Conservation (phyloP, 2,888 invertebrate species). For the Volucella inflata region DNA sequence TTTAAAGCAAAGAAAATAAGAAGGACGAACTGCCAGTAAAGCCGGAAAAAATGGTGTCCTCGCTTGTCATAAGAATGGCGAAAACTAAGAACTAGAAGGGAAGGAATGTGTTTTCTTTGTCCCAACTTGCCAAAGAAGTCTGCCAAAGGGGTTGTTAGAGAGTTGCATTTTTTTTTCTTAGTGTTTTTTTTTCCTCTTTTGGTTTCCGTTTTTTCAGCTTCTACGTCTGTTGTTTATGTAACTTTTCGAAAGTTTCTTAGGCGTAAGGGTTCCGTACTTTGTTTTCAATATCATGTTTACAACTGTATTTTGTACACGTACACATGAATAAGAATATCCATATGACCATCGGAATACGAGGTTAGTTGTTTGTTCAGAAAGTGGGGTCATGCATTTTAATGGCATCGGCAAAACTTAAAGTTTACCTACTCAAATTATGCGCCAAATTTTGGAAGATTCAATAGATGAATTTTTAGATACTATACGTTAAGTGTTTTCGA, state of each 20-base stretch:
- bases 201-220: neutral
- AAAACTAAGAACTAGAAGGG: constrained; percentile 46
- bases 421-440: constrained; percentile 38
- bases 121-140: constrained; percentile 66
- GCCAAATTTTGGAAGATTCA: neutral
- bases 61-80: constrained; percentile 71
- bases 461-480: neutral
- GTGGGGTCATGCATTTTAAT: constrained; percentile 55
- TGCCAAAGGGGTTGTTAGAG: constrained; percentile 38
- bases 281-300: constrained; percentile 76
- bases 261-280: constrained; percentile 64
- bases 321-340: constrained; percentile 9
- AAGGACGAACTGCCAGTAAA: constrained; percentile 56
- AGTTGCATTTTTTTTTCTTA: constrained; percentile 37
- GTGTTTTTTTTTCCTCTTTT: constrained; percentile 6
- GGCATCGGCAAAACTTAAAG: constrained; percentile 29
- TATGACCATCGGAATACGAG: constrained; percentile 16
- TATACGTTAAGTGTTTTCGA: too few relatives aligned
- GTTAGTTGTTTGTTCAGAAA: constrained; percentile 46
- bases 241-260: constrained; percentile 73
- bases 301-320: constrained; percentile 56
- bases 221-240: constrained; percentile 67
- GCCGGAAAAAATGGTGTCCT: constrained; percentile 72
- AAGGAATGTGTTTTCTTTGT: constrained; percentile 64
- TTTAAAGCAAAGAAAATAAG: constrained; percentile 48